Conservation (phyloP, 2,113 vertebrate species). For the Leptobrachium leishanense region DNA sequence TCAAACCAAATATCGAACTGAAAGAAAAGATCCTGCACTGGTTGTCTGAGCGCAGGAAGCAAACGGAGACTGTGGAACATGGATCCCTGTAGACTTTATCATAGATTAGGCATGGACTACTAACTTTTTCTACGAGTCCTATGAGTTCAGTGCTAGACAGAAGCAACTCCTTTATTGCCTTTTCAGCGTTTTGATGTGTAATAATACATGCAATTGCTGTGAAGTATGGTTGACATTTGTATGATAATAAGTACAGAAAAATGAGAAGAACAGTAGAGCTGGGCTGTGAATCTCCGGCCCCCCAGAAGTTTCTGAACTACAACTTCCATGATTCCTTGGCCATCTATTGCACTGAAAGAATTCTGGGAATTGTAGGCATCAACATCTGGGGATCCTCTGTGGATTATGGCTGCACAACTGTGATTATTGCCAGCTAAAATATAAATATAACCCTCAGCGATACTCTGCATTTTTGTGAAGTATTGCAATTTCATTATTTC, state of each 20-base stretch:
- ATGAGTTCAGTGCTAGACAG: neutral
- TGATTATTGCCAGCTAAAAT: neutral
- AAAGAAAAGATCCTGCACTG: slow-evolving; percentile 90
- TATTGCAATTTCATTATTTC: neutral
- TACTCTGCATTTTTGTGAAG: neutral
- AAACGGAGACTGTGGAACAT: slow-evolving; percentile 74
- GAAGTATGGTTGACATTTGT: neutral
- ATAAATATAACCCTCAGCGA: neutral
- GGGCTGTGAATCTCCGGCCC: no score
- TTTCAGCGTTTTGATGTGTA: neutral
- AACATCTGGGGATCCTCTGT: neutral
- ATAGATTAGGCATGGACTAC: neutral
- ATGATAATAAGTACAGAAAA: neutral
- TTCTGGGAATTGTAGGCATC: no score
- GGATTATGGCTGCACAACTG: neutral
- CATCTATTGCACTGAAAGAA: no score
- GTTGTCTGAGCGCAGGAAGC: slow-evolving; percentile 87
- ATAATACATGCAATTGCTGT: neutral
- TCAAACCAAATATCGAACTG: slow-evolving; percentile 93
- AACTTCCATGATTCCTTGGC: no score
- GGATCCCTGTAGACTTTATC: neutral
- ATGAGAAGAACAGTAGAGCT: neutral
- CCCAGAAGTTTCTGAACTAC: no score
- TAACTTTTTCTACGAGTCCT: neutral
- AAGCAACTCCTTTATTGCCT: neutral